These are phyloP conservation scores for Torymus auratus DNA, from an alignment of 2,888 invertebrate genomes.

Conservation along the genomic window DNA sequence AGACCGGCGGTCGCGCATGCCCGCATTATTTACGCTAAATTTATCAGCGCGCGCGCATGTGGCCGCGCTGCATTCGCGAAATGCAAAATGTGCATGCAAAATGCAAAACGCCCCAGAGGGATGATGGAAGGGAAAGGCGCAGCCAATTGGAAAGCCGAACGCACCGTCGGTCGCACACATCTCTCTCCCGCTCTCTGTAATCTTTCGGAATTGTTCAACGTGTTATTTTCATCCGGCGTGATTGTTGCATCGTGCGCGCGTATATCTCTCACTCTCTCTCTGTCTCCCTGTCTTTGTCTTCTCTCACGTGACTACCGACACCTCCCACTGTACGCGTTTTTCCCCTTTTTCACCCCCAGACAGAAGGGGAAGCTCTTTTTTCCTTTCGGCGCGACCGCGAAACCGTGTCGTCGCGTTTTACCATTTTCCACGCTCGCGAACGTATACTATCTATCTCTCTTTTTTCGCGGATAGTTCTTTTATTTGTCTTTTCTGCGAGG, in stretches of 20 bases:
- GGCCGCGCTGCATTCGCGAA: constrained; percentile 52
- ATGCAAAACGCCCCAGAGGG: constrained; percentile 62
- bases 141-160: constrained; percentile 68
- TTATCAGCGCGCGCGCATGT: constrained; percentile 49
- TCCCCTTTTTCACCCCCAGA: no score
- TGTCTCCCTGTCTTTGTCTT: constrained; percentile 6
- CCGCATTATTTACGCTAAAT: background rate
- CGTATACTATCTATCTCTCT: background rate
- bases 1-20: background rate
- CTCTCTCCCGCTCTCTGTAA: constrained; percentile 64
- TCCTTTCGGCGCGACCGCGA: background rate
- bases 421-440: constrained; percentile 20
- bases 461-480: constrained; percentile 21
- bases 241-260: constrained; percentile 35
- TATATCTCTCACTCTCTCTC: no score
- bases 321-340: no score
- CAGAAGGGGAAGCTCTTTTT: background rate
- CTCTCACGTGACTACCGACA: no score
- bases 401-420: constrained; percentile 29
- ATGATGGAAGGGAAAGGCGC: constrained; percentile 46
- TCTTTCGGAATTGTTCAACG: constrained; percentile 69
- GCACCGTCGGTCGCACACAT: constrained; percentile 21
- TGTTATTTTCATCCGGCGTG: constrained; percentile 65
- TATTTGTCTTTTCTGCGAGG: constrained; percentile 13
- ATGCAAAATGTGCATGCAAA: constrained; percentile 64